phyloP scores from a whole-genome alignment of 2,113 vertebrate genomes.

The Ictidomys tridecemlineatus region DNA sequence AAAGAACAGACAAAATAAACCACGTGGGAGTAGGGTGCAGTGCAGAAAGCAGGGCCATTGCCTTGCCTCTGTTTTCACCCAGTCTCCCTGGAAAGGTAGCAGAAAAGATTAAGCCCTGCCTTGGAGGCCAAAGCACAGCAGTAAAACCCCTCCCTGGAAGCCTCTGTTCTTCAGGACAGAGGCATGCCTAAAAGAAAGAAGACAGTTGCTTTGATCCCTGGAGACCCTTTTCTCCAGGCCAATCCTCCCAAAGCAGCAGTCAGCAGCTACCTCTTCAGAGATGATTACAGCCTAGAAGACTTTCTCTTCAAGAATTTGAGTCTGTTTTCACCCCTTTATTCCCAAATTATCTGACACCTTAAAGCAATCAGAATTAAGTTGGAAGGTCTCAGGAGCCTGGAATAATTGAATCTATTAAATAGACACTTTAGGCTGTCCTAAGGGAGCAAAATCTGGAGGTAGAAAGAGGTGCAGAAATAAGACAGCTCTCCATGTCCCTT shows the following conservation, averaged over 20 bases:
- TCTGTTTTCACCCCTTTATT: conserved; percentile 64
- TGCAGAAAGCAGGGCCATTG: background rate
- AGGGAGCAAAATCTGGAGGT: conserved; percentile 65
- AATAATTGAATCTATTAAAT: conserved; percentile 76
- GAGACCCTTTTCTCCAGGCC: background rate
- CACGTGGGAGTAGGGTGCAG: background rate
- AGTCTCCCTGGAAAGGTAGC: background rate
- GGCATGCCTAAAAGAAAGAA: background rate
- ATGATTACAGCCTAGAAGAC: background rate
- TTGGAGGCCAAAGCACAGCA: background rate
- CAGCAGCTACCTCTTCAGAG: background rate
- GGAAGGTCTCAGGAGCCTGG: conserved; percentile 70
- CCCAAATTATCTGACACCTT: conserved; percentile 80
- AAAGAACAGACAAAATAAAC: background rate
- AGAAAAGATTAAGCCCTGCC: background rate
- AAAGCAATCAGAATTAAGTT: conserved; percentile 69
- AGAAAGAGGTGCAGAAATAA: conserved; percentile 62
- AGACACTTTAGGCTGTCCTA: conserved; percentile 58
- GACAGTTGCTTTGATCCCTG: background rate
- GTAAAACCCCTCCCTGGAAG: background rate
- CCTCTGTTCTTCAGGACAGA: background rate
- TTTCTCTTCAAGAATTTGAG: conserved; percentile 52
- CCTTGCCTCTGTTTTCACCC: background rate
- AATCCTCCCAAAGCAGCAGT: background rate
- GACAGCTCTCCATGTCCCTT: background rate